Evolutionary conservation across 2,797 vertebrate genomes (phyloP), one percentile per base, ranked within the genome.

Genomic region (Distichodus sexfasciatus): DNA sequence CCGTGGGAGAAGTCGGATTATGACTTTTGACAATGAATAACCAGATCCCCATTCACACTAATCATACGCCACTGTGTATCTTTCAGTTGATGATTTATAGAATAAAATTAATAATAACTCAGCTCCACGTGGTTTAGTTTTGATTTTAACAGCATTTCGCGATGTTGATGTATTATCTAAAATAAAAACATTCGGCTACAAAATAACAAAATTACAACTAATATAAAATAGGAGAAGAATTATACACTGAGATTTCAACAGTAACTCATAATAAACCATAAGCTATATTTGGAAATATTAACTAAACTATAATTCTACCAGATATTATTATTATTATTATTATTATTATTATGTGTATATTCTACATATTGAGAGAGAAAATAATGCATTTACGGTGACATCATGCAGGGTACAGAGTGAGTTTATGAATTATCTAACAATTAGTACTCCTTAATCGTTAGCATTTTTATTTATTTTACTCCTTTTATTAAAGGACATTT

Each of bases 41-140:
- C 94, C 88, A 91, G 92, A 89, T 93, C 88, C 87, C 92, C 89
- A 88, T 94, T 95, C 91, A 92, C 87, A 90, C 92, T 92, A 93
- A 93, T 93, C 94, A 86, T 89, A 89, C 88, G 86, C 88, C 88
- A 91, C 90, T 94, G 94, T 95, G 94, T 95, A 93, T 94, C 94
- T 95, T 96, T 92, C 93, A 92, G 95, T 97, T 94, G 96, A 97
- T 98, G 93, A 97, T 98, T 97, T 96, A 95, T 96, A 95, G 93
- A 92, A 95, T 94, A 94, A 96, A 98, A 95, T 96, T 95, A 96
- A 96, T 95, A 95, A 94, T 92, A 91, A 91, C 87, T 90, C 79
- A 79, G 84, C 90, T 90, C 90, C 96, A 97, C 95, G 94, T 97
- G 95, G 87, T 89, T 91, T 79, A 83, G 90, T 93, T 85, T 81